A percentile compares a stretch with the other conserved stretches of the same genome.
Conservation (phyloP, 37 sponge, comb jelly and placozoan genomes). For the Ianthella basta region DNA sequence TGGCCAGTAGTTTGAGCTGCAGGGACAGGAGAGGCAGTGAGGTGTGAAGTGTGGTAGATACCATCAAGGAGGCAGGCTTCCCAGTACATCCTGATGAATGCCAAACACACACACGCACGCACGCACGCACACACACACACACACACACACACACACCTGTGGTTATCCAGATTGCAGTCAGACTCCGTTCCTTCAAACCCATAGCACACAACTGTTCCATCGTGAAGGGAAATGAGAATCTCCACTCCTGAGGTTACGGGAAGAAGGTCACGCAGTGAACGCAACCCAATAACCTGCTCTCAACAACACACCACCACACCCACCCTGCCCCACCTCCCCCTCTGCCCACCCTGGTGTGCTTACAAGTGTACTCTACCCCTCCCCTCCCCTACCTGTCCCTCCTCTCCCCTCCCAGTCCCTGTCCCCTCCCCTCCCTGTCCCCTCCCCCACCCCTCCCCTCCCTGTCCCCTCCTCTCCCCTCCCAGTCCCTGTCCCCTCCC, state of each 20-base stretch:
- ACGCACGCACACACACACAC: conserved; percentile 4
- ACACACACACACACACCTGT: conserved; percentile 32
- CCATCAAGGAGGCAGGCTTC: no score
- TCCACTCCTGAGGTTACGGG: neutral
- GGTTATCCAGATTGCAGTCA: neutral
- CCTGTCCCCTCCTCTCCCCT: no score
- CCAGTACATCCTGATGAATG: no score
- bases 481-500: neutral
- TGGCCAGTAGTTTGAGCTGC: conserved; percentile 11
- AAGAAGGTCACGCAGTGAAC: neutral
- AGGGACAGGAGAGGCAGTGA: no score
- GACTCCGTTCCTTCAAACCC: neutral
- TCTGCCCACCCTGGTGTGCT: neutral
- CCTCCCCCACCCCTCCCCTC: conserved; percentile 2
- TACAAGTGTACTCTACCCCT: neutral
- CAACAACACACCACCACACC: conserved; percentile 21
- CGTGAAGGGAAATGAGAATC: neutral
- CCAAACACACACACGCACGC: no score
- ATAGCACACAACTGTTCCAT: conserved; percentile 13
- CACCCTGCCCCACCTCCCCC: conserved; percentile 12
- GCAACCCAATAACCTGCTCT: conserved; percentile 4
- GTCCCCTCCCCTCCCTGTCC: neutral
- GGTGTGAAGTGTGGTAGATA: no score
- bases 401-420: neutral
- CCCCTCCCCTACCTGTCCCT: neutral